phyloP scores from a whole-genome alignment of 2,888 invertebrate genomes.

The Diarsia mendica region DNA sequence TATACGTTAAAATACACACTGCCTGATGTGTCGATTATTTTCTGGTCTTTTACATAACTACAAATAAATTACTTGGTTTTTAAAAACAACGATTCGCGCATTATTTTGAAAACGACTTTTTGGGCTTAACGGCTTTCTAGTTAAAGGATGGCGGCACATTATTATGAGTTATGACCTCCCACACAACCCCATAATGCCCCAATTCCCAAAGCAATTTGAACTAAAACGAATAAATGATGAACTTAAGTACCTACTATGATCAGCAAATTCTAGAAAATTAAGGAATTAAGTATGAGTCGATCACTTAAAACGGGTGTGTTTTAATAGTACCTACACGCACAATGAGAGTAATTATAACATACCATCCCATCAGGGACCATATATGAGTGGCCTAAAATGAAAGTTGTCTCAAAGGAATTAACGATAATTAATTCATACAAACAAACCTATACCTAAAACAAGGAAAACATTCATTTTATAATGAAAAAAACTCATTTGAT shows the following conservation, averaged over 20 bases:
- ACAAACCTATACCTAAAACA: background rate
- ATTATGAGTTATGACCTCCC: background rate
- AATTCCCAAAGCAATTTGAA: background rate
- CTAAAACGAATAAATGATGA: background rate
- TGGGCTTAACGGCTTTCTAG: no score
- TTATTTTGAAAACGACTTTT: no score
- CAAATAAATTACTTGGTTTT: no score
- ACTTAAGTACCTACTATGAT: background rate
- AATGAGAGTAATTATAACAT: background rate
- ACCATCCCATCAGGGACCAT: background rate
- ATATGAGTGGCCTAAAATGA: conserved; percentile 9
- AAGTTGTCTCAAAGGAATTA: conserved; percentile 26
- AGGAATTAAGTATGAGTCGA: conserved; percentile 2
- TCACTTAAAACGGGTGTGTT: background rate
- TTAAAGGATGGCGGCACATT: background rate
- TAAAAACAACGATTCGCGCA: no score
- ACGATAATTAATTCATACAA: background rate
- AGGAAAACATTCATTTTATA: conserved; percentile 2
- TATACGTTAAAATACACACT: no score
- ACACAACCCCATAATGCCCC: background rate
- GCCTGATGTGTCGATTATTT: no score
- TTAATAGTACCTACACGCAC: background rate
- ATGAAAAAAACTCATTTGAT: conserved; percentile 24
- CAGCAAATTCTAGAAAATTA: background rate
- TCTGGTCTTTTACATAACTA: no score